These are phyloP conservation scores for Poecile montanus DNA, from an alignment of 2,797 vertebrate genomes.

Conservation along the genomic window DNA sequence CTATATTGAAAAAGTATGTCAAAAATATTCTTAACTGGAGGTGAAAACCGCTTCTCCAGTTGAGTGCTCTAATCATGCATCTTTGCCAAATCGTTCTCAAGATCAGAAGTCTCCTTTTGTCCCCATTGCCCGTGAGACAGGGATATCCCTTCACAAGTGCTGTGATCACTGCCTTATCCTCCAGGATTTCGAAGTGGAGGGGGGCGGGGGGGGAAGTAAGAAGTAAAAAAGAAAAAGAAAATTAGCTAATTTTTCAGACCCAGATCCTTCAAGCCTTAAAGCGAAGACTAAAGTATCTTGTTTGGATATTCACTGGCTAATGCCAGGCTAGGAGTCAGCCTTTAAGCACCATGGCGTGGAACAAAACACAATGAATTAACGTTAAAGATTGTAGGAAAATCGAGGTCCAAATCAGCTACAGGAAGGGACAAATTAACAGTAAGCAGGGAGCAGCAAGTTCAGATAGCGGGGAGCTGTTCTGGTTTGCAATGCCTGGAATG, in stretches of 20 bases:
- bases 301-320: neutral
- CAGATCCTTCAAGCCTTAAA: neutral
- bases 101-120: neutral
- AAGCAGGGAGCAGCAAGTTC: constrained; percentile 41
- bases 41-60: neutral
- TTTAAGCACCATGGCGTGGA: neutral
- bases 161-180: neutral
- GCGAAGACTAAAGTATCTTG: neutral
- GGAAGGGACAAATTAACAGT: constrained; percentile 46
- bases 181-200: neutral
- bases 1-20: neutral
- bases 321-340: neutral
- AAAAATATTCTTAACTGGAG: constrained; percentile 20
- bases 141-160: neutral
- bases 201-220: neutral
- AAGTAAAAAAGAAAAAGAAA: neutral
- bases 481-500: constrained; percentile 40
- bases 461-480: neutral
- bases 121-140: neutral
- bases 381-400: neutral
- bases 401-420: neutral
- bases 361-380: neutral
- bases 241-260: neutral
- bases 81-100: neutral
- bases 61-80: neutral